phyloP scores from a whole-genome alignment of 2,797 vertebrate genomes.

The Betta splendens region DNA sequence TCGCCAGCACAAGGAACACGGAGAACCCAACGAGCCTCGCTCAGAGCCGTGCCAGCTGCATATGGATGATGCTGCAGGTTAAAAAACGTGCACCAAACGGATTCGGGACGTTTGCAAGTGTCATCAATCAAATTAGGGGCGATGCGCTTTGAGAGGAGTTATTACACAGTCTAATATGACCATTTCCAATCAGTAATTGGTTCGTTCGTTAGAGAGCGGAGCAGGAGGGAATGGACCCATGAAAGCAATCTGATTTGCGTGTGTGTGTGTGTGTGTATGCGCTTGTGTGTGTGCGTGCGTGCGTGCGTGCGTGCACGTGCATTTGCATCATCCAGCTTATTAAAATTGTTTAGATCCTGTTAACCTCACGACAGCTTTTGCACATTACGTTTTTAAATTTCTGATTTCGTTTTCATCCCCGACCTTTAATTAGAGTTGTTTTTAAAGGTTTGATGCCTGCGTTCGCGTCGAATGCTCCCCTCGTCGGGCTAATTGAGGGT shows the following conservation, averaged over 20 bases:
- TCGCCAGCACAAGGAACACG: constrained; percentile 39
- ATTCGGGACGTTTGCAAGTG: constrained; percentile 26
- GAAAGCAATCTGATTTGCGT: constrained; percentile 18
- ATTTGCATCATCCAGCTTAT: constrained; percentile 32
- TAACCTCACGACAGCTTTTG: constrained; percentile 38
- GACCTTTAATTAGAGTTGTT: constrained; percentile 44
- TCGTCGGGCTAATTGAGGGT: constrained; percentile 71
- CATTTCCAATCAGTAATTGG: constrained; percentile 50
- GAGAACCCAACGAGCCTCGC: constrained; percentile 9
- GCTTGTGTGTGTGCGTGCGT: constrained; percentile 1
- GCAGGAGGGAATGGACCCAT: constrained; percentile 26
- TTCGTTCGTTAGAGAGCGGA: constrained; percentile 35
- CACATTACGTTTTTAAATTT: constrained; percentile 24
- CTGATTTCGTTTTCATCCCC: constrained; percentile 14
- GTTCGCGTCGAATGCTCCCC: constrained; percentile 28
- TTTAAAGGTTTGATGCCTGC: constrained; percentile 16
- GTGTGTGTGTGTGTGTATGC: background rate
- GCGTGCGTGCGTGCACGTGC: constrained; percentile 3
- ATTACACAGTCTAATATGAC: constrained; percentile 47
- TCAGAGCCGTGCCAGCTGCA: constrained; percentile 10
- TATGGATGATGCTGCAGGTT: constrained; percentile 47
- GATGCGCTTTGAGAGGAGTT: constrained; percentile 35
- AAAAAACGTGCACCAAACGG: constrained; percentile 48
- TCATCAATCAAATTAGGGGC: constrained; percentile 50
- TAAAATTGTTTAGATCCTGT: constrained; percentile 36